Conservation (phyloP, 2,888 invertebrate species). For the Baccha elongata region DNA sequence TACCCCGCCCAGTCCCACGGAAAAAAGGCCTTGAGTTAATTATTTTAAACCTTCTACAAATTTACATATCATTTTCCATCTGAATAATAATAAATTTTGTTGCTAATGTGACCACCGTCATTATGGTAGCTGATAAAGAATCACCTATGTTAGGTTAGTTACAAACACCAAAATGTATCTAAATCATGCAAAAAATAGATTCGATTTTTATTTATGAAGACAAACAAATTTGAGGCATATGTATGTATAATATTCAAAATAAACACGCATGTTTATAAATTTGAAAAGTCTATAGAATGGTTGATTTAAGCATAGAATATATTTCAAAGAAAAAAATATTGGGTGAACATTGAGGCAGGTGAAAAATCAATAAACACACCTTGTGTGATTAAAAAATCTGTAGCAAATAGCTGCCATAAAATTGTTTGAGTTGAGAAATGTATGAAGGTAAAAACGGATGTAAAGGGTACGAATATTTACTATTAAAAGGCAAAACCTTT, state of each 20-base stretch:
- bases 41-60: not conserved
- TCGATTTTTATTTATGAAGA: not conserved
- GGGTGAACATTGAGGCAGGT: constrained; percentile 1
- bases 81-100: too few species aligned
- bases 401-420: not conserved
- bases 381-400: constrained; percentile 9
- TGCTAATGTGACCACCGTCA: constrained; percentile 1
- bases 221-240: constrained; percentile 2
- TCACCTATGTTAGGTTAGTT: not conserved
- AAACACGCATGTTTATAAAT: constrained; percentile 19
- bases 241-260: constrained; percentile 1
- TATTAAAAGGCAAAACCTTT: too few species aligned
- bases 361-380: constrained; percentile 50
- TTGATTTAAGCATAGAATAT: not conserved
- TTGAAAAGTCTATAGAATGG: not conserved
- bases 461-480: too few species aligned
- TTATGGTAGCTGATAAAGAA: constrained; percentile 4
- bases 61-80: not conserved
- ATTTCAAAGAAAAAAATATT: not conserved
- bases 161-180: constrained; percentile 2
- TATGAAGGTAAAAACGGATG: too few species aligned
- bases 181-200: constrained; percentile 7
- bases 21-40: too few species aligned
- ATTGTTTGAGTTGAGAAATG: constrained; percentile 3
- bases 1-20: too few species aligned